Evolutionary conservation across 1,140 invertebrate species (phyloP), one percentile per base, ranked within the genome.

Genomic region (Tetragonula clypearis): DNA sequence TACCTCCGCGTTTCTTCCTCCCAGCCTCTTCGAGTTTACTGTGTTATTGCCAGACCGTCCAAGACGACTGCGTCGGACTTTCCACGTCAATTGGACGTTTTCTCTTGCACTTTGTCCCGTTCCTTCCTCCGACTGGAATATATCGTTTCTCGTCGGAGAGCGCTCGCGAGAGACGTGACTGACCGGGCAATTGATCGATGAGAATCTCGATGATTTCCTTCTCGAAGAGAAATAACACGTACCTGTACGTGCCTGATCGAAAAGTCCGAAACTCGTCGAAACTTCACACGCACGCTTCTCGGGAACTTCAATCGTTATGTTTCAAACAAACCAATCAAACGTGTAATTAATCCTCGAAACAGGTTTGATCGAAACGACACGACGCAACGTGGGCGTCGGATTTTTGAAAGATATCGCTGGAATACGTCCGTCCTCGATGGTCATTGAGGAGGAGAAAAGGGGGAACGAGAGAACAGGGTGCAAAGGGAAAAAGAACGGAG

Each of bases 31-130:
- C 58, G 62, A 87, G 89, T 87, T 90, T 90, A 90, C 85, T 72
- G 85, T 86, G 87, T 90, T 90, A 90, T 87, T 85, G 88, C 88
- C 86, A 88, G 87, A 90, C 88, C 74, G 85, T 88, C 81, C 88
- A 78, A 80, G 88, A 89, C 87, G 81, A 77, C 85, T 87, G 68
- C 79, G 75, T 90, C 85, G 82, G 88, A 89, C 86, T 87, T 87
- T 89, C 88, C 72, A 87, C 82, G 88, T 89, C 85, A 68, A 90
- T 90, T 49, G 41, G 41, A 49, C 41, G 41, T 49, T 49, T 85
- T 85, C 71, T 26, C 73, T 66, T 58, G 73, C 80, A 72, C 80
- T 49, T 78, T 78, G 82, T 80, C 74, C 55, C 73, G 69, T 65
- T 58, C 66, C 68, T 60, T 62, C 53, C 77, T 62, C 53, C 77